These are phyloP conservation scores for Uloborus diversus DNA, from an alignment of 1,140 invertebrate species.

Conservation along the genomic window DNA sequence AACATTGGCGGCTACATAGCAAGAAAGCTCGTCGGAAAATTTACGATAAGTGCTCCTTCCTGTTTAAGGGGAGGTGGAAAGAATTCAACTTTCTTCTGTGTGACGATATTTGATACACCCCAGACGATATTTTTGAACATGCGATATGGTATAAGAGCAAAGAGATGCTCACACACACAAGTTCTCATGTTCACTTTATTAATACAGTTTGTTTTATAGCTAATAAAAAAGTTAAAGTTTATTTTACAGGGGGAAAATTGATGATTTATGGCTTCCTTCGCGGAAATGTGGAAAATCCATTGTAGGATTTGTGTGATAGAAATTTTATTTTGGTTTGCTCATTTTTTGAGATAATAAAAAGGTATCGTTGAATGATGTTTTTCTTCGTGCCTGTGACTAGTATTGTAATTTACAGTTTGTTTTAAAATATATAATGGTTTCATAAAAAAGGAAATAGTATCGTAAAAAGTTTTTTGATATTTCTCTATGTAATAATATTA, in stretches of 20 bases:
- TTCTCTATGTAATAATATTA: too few species aligned
- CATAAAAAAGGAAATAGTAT: too few species aligned
- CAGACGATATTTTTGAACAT: background rate
- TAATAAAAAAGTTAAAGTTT: constrained; percentile 5
- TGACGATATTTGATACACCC: constrained; percentile 3
- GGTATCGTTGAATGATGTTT: too few species aligned
- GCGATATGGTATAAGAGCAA: background rate
- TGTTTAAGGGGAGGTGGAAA: constrained; percentile 10
- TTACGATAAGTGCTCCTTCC: constrained; percentile 50
- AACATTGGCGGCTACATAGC: constrained; percentile 11
- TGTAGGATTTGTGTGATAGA: too few species aligned
- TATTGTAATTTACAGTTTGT: too few species aligned
- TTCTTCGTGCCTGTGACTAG: too few species aligned
- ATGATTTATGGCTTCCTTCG: constrained; percentile 26
- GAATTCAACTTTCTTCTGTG: background rate
- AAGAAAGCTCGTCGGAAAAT: constrained; percentile 38
- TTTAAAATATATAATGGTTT: too few species aligned
- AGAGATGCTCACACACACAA: constrained; percentile 5
- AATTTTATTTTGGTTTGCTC: too few species aligned
- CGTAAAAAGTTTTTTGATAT: too few species aligned
- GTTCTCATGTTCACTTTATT: constrained; percentile 12
- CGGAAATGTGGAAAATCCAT: too few species aligned
- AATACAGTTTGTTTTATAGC: constrained; percentile 43
- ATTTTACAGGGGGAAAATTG: background rate
- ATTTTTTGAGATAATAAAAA: too few species aligned